These are phyloP conservation scores for Otocyon megalotis DNA, from an alignment of 2,113 vertebrate genomes.

Conservation along the genomic window DNA sequence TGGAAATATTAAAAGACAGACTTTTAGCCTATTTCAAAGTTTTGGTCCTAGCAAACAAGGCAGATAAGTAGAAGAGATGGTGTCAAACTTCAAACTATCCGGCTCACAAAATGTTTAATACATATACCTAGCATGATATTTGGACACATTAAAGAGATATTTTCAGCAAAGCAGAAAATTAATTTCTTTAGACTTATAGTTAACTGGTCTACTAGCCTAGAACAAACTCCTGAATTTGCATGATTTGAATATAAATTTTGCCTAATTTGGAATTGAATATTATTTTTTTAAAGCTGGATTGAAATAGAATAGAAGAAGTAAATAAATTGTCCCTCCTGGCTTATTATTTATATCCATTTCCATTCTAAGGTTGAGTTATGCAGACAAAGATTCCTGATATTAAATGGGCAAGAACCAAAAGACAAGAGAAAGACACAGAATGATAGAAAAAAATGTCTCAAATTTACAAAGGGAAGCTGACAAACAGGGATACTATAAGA, in stretches of 20 bases:
- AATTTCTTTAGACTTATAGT: not conserved
- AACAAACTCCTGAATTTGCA: not conserved
- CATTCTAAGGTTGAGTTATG: not conserved
- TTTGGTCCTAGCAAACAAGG: not conserved
- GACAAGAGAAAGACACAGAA: not conserved
- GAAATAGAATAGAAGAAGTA: not conserved
- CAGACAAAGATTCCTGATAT: not conserved
- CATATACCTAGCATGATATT: not conserved
- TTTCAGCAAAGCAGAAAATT: not conserved
- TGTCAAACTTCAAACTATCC: not conserved
- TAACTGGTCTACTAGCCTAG: not conserved
- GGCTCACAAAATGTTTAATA: constrained; percentile 30
- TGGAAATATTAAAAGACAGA: not conserved
- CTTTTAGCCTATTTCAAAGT: not conserved
- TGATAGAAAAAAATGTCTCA: not conserved
- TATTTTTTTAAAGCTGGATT: not conserved
- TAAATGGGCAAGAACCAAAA: not conserved
- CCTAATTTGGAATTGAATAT: not conserved
- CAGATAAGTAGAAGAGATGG: not conserved
- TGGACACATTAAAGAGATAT: not conserved
- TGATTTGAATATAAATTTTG: constrained; percentile 20
- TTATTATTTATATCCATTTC: not conserved
- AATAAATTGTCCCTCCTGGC: not conserved
- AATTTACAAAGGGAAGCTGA: not conserved
- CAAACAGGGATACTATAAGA: not conserved